phyloP scores from a whole-genome alignment of 2,113 vertebrate genomes.

The pig (Sus scrofa) region DNA sequence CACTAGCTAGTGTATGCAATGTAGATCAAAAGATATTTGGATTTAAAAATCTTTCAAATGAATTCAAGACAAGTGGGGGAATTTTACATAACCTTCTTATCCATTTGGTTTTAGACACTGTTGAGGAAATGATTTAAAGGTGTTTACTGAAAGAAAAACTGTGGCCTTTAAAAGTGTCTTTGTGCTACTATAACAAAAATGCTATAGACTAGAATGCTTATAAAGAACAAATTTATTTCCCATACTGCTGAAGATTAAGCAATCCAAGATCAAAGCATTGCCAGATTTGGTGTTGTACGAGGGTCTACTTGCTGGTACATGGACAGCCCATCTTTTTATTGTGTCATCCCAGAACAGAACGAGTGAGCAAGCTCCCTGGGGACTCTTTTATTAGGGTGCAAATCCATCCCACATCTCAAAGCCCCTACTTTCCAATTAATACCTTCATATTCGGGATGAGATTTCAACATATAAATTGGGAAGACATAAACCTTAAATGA shows the following conservation, averaged over 20 bases:
- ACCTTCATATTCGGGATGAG: not conserved
- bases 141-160: not conserved
- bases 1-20: not conserved
- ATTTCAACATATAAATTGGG: not conserved
- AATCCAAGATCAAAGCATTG: not conserved
- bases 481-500: not conserved
- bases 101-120: conserved; percentile 27
- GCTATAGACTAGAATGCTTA: not conserved
- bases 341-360: not conserved
- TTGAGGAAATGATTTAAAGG: conserved; percentile 63
- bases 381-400: not conserved
- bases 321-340: not conserved
- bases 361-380: not conserved
- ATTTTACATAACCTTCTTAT: not conserved
- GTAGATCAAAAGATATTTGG: not conserved
- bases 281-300: not conserved
- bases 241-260: not conserved
- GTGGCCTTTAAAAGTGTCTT: not conserved
- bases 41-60: not conserved
- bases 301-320: not conserved
- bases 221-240: not conserved
- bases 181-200: not conserved
- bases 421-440: not conserved
- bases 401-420: not conserved
- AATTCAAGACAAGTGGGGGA: not conserved